Conservation (phyloP, 2,113 vertebrate species). For the Pteruthius melanotis region DNA sequence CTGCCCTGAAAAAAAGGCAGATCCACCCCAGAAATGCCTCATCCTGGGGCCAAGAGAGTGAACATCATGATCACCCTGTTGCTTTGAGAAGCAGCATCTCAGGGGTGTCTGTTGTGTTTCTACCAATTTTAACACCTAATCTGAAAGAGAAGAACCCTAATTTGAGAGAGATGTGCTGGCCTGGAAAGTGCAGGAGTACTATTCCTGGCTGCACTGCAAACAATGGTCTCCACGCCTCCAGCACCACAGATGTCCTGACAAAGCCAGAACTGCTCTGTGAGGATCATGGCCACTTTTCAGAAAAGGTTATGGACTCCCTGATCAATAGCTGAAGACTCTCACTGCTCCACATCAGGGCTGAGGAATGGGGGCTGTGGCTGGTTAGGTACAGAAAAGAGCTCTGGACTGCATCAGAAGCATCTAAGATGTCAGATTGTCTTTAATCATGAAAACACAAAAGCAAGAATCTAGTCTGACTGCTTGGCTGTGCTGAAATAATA, state of each 20-base stretch:
- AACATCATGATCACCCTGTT: not conserved
- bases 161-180: not conserved
- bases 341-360: not conserved
- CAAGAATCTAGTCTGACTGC: not conserved
- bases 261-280: not conserved
- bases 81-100: not conserved
- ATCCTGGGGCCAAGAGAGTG: not conserved
- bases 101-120: not conserved
- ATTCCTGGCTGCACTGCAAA: not conserved
- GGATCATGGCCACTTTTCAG: not conserved
- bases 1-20: not conserved
- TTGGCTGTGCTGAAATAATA: constrained; percentile 30
- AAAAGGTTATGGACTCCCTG: not conserved
- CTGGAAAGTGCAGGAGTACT: not conserved
- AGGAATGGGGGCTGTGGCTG: not conserved
- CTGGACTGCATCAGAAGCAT: not conserved
- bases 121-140: not conserved
- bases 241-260: not conserved
- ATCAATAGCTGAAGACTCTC: not conserved
- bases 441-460: constrained; percentile 5
- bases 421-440: not conserved
- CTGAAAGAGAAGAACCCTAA: not conserved
- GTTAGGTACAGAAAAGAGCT: not conserved
- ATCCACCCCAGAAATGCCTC: not conserved
- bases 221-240: fast-evolving